These are phyloP conservation scores for Leptoclinus maculatus DNA, from an alignment of 2,797 vertebrate species.

Conservation along the genomic window DNA sequence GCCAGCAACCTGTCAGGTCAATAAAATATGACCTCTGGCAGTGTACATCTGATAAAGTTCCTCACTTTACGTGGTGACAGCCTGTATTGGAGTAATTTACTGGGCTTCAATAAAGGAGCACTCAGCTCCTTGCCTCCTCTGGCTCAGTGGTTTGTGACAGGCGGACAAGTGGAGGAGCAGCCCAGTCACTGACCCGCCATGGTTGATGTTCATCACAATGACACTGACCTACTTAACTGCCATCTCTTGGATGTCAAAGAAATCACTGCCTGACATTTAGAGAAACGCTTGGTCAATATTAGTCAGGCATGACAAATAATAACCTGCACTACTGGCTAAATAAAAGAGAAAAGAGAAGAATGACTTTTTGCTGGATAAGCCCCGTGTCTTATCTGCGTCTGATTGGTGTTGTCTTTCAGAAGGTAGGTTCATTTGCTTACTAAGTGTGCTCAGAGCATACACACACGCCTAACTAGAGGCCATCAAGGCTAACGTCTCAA, in stretches of 20 bases:
- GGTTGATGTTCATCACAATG: conserved; percentile 82
- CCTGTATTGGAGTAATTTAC: conserved; percentile 69
- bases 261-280: conserved; percentile 73
- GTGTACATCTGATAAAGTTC: conserved; percentile 78
- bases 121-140: conserved; percentile 65
- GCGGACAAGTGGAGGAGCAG: conserved; percentile 77
- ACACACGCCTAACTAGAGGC: conserved; percentile 56
- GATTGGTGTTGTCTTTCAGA: conserved; percentile 61
- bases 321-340: conserved; percentile 43
- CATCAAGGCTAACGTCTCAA: conserved; percentile 83
- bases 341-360: conserved; percentile 49
- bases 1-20: conserved; percentile 67
- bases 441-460: conserved; percentile 37
- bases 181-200: conserved; percentile 72
- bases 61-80: conserved; percentile 65
- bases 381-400: conserved; percentile 21
- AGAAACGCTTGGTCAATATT: conserved; percentile 63
- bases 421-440: conserved; percentile 55
- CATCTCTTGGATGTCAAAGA: conserved; percentile 78
- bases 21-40: conserved; percentile 78
- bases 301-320: conserved; percentile 56
- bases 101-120: conserved; percentile 71
- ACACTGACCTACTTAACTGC: conserved; percentile 85
- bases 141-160: conserved; percentile 74
- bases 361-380: conserved; percentile 9